Percentiles rank a stretch among this genome's conserved stretches.
Conservation (phyloP, 2,797 vertebrate genomes). For the Myripristis murdjan region DNA sequence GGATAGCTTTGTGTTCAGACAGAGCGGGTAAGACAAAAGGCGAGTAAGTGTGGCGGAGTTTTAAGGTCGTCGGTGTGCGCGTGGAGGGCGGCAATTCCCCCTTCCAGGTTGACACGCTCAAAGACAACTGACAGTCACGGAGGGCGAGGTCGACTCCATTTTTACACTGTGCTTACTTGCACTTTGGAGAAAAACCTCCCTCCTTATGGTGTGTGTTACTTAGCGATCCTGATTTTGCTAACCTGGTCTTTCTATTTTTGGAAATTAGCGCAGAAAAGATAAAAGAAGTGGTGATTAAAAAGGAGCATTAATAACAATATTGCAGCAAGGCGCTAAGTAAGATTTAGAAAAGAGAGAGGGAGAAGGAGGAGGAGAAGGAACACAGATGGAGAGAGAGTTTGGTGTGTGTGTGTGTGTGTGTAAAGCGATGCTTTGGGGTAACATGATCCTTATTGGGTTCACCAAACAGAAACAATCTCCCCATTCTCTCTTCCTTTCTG, state of each 20-base stretch:
- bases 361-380: not conserved
- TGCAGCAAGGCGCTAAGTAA: slow-evolving; percentile 10
- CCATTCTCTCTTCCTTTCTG: slow-evolving; percentile 61
- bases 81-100: slow-evolving; percentile 36
- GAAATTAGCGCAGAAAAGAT: slow-evolving; percentile 54
- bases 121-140: slow-evolving; percentile 39
- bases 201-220: slow-evolving; percentile 7
- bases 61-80: slow-evolving; percentile 64
- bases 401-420: slow-evolving; percentile 38
- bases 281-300: slow-evolving; percentile 55
- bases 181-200: not conserved
- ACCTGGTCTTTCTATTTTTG: slow-evolving; percentile 60
- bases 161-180: not conserved
- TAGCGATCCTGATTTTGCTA: slow-evolving; percentile 42
- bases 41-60: slow-evolving; percentile 51
- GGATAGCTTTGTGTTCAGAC: slow-evolving; percentile 63
- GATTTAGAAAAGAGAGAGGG: slow-evolving; percentile 12
- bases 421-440: slow-evolving; percentile 56
- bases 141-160: slow-evolving; percentile 10
- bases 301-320: slow-evolving; percentile 44
- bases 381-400: slow-evolving; percentile 17
- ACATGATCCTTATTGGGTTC: slow-evolving; percentile 61
- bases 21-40: slow-evolving; percentile 76
- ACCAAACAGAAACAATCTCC: slow-evolving; percentile 72
- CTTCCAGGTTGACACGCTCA: slow-evolving; percentile 40